Conservation (phyloP, 2,888 invertebrate genomes). For the Willowsia nigromaculata region DNA sequence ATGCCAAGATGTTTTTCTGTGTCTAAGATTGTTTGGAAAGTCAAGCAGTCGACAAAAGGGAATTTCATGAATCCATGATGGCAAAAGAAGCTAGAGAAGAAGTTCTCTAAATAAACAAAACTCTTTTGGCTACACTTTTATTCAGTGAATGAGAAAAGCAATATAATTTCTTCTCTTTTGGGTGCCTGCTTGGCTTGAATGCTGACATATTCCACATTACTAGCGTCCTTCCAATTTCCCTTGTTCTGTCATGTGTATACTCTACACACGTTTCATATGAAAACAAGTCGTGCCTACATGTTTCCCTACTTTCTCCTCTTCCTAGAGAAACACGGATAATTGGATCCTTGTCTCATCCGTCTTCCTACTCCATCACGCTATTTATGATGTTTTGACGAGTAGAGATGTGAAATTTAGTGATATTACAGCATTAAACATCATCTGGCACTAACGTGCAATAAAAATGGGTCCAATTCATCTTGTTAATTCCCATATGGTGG, state of each 20-base stretch:
- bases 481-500: background rate
- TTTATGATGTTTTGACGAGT: background rate
- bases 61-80: background rate
- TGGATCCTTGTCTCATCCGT: background rate
- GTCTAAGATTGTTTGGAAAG: background rate
- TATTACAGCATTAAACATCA: background rate
- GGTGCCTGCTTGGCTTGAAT: background rate
- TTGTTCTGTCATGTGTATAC: background rate
- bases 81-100: background rate
- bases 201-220: background rate
- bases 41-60: too few species aligned
- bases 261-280: background rate
- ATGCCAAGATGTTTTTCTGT: too few species aligned
- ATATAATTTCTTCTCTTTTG: background rate
- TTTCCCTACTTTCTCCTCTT: conserved; percentile 15
- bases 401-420: background rate
- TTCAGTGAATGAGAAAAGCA: background rate
- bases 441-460: background rate
- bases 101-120: background rate
- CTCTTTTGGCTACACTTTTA: background rate
- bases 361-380: background rate
- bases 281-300: background rate
- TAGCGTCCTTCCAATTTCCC: background rate
- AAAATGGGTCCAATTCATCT: background rate
- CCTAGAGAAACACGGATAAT: conserved; percentile 8